Percentiles rank a stretch among this genome's conserved stretches.
phyloP scores from a whole-genome alignment of 1,140 invertebrate species.

The Achatina immaculata region DNA sequence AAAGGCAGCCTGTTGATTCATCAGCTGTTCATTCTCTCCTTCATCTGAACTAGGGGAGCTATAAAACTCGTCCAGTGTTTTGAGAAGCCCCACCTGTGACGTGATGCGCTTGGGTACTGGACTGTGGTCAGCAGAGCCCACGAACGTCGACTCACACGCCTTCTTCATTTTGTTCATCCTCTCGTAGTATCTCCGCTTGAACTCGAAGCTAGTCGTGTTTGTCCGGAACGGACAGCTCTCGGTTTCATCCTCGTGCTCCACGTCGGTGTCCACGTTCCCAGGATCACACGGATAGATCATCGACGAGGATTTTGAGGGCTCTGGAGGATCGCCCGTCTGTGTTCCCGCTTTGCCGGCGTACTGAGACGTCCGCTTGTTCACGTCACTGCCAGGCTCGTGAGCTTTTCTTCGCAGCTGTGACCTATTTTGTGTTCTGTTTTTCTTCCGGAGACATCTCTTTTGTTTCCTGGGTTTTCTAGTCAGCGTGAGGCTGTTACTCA shows the following conservation, averaged over 20 bases:
- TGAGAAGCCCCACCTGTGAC: slow-evolving; percentile 1
- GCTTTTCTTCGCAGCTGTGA: not conserved
- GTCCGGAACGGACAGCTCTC: not conserved
- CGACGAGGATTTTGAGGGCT: not conserved
- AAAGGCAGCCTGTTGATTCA: not conserved
- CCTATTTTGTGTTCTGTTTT: not conserved
- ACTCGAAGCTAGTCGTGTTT: not conserved
- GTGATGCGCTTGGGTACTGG: not conserved
- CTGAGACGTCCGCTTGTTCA: too few relatives aligned
- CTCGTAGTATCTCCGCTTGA: slow-evolving; percentile 12
- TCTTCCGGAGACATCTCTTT: not conserved
- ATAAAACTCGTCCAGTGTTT: slow-evolving; percentile 12
- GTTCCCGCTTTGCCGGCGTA: too few relatives aligned
- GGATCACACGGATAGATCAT: not conserved
- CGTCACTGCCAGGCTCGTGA: not conserved
- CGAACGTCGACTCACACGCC: not conserved
- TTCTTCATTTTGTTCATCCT: not conserved
- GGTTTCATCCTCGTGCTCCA: not conserved
- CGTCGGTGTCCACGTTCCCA: not conserved
- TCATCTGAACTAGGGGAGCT: not conserved
- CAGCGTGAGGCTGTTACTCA: not conserved
- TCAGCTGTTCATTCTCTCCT: not conserved
- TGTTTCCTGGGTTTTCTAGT: not conserved
- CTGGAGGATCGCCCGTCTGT: too few relatives aligned
- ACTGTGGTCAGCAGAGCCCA: not conserved